Conservation (phyloP, 2,888 invertebrate genomes). For the Sphaeridia pumilis region DNA sequence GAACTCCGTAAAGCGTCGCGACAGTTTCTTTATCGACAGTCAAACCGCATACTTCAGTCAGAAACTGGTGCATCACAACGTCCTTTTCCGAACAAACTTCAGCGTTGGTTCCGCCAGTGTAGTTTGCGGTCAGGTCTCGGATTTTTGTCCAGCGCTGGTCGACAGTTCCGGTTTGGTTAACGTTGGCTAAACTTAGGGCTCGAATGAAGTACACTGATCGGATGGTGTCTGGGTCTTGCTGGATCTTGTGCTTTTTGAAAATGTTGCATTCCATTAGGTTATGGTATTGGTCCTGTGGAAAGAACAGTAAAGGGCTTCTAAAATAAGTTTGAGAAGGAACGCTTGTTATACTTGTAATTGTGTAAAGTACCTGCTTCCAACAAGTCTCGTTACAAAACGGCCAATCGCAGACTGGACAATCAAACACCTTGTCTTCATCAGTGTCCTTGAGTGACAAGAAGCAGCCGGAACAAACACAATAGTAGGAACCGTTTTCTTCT, state of each 20-base stretch:
- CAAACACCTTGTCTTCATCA: not conserved
- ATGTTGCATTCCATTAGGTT: slow-evolving; percentile 8
- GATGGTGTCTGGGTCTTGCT: not conserved
- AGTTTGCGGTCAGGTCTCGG: slow-evolving; percentile 1
- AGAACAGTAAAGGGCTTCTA: not conserved
- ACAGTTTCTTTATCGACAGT: not conserved
- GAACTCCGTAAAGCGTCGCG: slow-evolving; percentile 6
- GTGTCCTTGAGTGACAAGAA: slow-evolving; percentile 6
- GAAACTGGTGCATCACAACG: not conserved
- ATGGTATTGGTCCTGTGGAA: slow-evolving; percentile 2
- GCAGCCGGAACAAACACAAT: slow-evolving; percentile 8
- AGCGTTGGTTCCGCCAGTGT: not conserved
- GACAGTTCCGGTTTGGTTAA: not conserved
- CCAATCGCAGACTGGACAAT: slow-evolving; percentile 8
- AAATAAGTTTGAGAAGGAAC: not conserved
- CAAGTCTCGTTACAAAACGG: slow-evolving; percentile 8
- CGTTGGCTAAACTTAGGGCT: not conserved
- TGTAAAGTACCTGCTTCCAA: not conserved
- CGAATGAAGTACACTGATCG: slow-evolving; percentile 11
- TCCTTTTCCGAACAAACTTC: slow-evolving; percentile 1
- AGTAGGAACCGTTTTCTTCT: not conserved
- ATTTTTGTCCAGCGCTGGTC: slow-evolving; percentile 1
- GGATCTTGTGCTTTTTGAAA: slow-evolving; percentile 2
- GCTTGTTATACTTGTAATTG: not conserved
- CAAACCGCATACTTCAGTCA: not conserved